These are phyloP conservation scores for Cettia cetti DNA, from an alignment of 2,113 vertebrate genomes.

Conservation along the genomic window DNA sequence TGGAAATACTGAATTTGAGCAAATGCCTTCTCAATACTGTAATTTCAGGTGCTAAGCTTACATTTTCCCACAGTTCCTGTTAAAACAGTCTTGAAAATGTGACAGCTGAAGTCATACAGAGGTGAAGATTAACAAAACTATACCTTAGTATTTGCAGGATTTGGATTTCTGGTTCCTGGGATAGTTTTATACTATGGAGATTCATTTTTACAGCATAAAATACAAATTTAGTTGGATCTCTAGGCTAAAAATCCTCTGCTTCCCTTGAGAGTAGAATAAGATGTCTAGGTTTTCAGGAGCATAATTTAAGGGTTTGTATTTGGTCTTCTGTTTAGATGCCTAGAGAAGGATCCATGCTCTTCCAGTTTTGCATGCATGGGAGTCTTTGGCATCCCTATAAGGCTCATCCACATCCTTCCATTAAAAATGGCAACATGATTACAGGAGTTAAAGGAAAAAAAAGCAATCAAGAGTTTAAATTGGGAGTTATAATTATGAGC, in stretches of 20 bases:
- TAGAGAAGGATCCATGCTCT: background rate
- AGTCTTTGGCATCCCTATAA: background rate
- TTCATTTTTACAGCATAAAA: background rate
- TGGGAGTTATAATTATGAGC: background rate
- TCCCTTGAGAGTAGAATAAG: background rate
- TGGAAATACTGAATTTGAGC: background rate
- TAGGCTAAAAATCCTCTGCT: background rate
- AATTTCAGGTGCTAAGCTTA: background rate
- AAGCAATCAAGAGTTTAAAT: background rate
- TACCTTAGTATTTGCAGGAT: background rate
- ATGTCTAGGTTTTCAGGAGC: background rate
- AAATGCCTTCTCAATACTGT: background rate
- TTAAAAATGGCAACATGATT: background rate
- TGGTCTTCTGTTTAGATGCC: background rate
- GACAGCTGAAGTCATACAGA: background rate
- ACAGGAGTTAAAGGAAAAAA: background rate
- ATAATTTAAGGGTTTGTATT: background rate
- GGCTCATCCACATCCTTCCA: background rate
- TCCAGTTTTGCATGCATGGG: rapidly evolving
- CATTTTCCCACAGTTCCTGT: background rate
- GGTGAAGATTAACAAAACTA: background rate
- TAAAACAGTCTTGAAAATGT: background rate
- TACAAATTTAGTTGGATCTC: background rate
- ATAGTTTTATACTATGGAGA: background rate
- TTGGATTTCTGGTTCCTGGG: background rate